A percentile compares a stretch with the other conserved stretches of the same genome.
phyloP scores from a whole-genome alignment of 2,113 vertebrate species.

The Struthio camelus region DNA sequence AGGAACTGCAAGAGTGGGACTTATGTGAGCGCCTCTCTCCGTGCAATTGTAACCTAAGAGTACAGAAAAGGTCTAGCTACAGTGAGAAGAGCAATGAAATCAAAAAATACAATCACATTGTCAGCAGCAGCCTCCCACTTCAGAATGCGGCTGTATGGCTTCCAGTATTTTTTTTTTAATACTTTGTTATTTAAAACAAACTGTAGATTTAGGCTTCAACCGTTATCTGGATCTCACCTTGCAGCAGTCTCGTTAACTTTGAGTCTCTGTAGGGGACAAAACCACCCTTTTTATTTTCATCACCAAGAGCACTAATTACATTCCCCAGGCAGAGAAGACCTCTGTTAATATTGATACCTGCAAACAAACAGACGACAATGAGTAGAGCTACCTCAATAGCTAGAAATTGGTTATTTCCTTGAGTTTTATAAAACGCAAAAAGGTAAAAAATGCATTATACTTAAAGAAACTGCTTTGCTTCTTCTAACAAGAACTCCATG shows the following conservation, averaged over 20 bases:
- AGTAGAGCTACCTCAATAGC: neutral
- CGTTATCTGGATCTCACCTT: constrained; percentile 78
- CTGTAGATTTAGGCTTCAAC: neutral
- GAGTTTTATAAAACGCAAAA: neutral
- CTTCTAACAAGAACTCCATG: neutral
- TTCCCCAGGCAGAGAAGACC: constrained; percentile 94
- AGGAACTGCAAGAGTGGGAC: neutral
- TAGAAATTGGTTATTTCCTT: neutral
- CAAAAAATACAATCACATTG: neutral
- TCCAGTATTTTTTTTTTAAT: neutral
- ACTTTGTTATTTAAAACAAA: neutral
- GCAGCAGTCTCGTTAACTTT: constrained; percentile 91
- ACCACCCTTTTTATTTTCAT: constrained; percentile 88
- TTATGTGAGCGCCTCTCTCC: neutral
- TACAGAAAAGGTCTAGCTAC: neutral
- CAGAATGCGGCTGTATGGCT: neutral
- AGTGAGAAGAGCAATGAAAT: neutral
- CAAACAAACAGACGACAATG: neutral
- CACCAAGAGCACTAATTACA: constrained; percentile 97
- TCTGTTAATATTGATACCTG: constrained; percentile 97
- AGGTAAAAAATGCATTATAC: neutral
- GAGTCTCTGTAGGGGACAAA: constrained; percentile 99
- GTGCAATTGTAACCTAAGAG: neutral
- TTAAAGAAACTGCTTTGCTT: neutral
- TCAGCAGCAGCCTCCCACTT: neutral